Percentiles rank a stretch among this genome's conserved stretches.
Conservation (phyloP, 2,113 vertebrate genomes). For the Paralichthys olivaceus region DNA sequence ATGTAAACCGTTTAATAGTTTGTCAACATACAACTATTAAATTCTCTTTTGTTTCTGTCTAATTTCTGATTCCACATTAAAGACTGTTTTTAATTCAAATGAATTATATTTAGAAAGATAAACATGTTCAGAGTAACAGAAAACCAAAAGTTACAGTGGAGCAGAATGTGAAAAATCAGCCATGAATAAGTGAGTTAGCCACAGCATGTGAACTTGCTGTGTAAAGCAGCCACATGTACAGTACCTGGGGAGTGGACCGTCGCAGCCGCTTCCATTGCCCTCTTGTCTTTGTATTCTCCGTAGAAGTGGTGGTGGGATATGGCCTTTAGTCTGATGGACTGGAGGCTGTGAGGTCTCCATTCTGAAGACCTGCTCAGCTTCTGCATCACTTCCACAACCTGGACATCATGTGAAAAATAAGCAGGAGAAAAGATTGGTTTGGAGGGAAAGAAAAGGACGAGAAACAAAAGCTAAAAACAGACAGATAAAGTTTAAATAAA, state of each 20-base stretch:
- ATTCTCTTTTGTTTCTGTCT: too few relatives aligned
- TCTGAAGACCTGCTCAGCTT: conserved; percentile 89
- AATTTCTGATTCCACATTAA: too few relatives aligned
- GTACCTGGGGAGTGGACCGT: conserved; percentile 90
- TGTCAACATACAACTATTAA: too few relatives aligned
- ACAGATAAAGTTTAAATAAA: background rate
- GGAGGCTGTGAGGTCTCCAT: conserved; percentile 87
- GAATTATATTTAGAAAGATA: background rate
- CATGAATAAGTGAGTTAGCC: conserved; percentile 1
- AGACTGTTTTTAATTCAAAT: too few relatives aligned
- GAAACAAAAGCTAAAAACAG: background rate
- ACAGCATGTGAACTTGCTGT: background rate
- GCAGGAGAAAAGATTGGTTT: background rate
- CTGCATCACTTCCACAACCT: conserved; percentile 93
- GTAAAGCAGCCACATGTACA: background rate
- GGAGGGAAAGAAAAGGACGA: background rate
- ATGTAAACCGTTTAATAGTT: too few relatives aligned
- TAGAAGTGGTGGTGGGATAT: conserved; percentile 84
- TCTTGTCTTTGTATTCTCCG: conserved; percentile 84
- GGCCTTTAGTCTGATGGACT: conserved; percentile 68
- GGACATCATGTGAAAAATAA: conserved; percentile 11
- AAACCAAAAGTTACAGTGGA: background rate
- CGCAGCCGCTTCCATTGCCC: conserved; percentile 82
- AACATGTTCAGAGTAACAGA: background rate
- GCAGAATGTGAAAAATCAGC: background rate